Percentiles rank a stretch among this genome's conserved stretches.
Evolutionary conservation across 2,888 invertebrate genomes (phyloP).

Genomic region (Parthenolecanium corni): DNA sequence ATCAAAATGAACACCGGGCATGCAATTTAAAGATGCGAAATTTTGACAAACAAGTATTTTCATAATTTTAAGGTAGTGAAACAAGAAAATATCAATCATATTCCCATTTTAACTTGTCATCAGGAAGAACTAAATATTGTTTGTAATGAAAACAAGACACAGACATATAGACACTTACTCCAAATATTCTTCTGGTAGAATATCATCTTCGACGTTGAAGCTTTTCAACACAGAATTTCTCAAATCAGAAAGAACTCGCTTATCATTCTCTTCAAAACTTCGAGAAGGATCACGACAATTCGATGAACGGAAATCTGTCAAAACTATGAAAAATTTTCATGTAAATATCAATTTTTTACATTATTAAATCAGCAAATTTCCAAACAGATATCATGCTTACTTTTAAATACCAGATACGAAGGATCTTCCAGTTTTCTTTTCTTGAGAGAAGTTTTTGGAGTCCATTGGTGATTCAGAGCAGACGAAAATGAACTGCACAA

Average conservation of each 20-base stretch:
- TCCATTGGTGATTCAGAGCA: constrained; percentile 4
- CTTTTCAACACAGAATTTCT: neutral
- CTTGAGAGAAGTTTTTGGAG: constrained; percentile 4
- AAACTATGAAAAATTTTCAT: constrained; percentile 1
- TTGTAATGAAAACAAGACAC: neutral
- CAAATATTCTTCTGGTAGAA: constrained; percentile 9
- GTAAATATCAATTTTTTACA: neutral
- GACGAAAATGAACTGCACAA: neutral
- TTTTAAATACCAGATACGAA: constrained; percentile 9
- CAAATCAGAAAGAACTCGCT: neutral
- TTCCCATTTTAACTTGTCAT: too few species aligned
- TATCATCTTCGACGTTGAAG: constrained; percentile 11
- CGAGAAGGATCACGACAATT: constrained; percentile 1
- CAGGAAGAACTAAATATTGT: too few species aligned
- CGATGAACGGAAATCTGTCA: neutral
- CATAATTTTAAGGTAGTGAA: neutral
- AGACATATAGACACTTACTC: neutral
- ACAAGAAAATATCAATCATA: too few species aligned
- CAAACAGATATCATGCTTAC: neutral
- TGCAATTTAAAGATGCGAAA: too few species aligned
- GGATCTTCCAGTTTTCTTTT: constrained; percentile 20
- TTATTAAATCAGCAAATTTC: neutral
- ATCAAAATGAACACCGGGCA: too few species aligned
- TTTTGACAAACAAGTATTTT: too few species aligned
- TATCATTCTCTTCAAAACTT: neutral